Base-by-base conservation (phyloP, 2,888 invertebrate genomes). In the Odontothrips loti region DNA sequence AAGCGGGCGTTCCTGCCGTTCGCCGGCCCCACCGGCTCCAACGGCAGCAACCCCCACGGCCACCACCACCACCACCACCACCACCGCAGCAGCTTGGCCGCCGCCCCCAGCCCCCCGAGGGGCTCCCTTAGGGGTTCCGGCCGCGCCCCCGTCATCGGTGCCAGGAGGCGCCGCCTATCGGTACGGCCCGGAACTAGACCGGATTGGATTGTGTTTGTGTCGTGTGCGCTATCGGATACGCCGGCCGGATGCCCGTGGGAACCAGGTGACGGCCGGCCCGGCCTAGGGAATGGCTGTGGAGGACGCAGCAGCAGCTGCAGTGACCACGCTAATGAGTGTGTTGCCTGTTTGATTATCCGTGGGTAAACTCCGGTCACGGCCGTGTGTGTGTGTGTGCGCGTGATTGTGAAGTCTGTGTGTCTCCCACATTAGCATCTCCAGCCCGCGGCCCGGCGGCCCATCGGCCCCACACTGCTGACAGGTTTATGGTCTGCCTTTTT, bases 361-460 rank as follows among this genome's bases (percentile, higher is more conserved):
- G n/a, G n/a, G n/a, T 10, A 20, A 23, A 79, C 51, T 75, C 48
- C 63, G 47, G 15, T 48, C 51, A 58, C 27, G 80, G 47, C 51
- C 27, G 80, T 80, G 80, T 47, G 80, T 47, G 47, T 17, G 78
- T 75, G 78, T 9, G 63, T 34, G 68, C 29, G 68, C n/a, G n/a
- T n/a, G n/a, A n/a, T n/a, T n/a, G n/a, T n/a, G n/a, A n/a, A n/a
- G n/a, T n/a, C n/a, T 34, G 80, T 48, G 80, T 29, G 80, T 10
- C 68, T 78, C 10, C 81, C 82, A 27, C 80, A 79, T 47, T 80
- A 80, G 43, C 80, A 23, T 80, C 83, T 48, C 80, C 82, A 82
- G 48, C 79, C 82, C 80, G 83, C 79, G 43, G 84, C 84, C 68
- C n/a, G n/a, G n/a, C n/a, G n/a, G n/a, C 83, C 83, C 82, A 85